Conservation (phyloP, 2,888 invertebrate species). For the Ophioninae sp. region DNA sequence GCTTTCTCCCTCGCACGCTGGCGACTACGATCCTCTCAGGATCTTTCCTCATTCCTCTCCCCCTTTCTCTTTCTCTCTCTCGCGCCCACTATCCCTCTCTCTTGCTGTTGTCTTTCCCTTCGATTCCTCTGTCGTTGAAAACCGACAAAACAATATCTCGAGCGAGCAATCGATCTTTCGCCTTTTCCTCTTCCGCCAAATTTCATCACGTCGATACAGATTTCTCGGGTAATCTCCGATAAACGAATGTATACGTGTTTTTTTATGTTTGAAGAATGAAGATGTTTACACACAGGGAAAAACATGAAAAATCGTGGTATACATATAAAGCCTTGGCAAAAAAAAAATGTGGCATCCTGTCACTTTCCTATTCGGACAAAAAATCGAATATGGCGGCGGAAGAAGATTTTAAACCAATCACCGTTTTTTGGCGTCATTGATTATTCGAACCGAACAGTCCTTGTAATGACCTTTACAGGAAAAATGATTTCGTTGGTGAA, state of each 20-base stretch:
- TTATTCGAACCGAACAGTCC: too few species aligned
- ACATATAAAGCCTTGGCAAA: background rate
- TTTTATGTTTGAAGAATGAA: background rate
- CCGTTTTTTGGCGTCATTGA: background rate
- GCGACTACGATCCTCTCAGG: constrained; percentile 19
- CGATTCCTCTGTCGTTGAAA: background rate
- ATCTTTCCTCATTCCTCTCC: constrained; percentile 35
- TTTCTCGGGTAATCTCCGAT: constrained; percentile 15
- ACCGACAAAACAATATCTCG: constrained; percentile 43
- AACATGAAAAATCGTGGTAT: background rate
- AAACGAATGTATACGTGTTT: background rate
- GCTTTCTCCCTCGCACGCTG: constrained; percentile 20
- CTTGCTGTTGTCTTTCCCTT: constrained; percentile 18
- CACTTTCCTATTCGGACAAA: background rate
- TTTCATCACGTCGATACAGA: constrained; percentile 38
- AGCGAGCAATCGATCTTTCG: constrained; percentile 49
- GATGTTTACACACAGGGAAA: too few species aligned
- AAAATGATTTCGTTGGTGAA: background rate
- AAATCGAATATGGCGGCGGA: background rate
- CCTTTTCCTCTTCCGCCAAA: constrained; percentile 38
- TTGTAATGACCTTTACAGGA: background rate
- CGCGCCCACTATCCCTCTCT: constrained; percentile 38
- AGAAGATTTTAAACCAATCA: too few species aligned
- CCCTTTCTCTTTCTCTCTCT: constrained; percentile 38
- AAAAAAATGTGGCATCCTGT: background rate